These are phyloP conservation scores for Ischnura elegans DNA, from an alignment of 2,888 invertebrate species.

Conservation along the genomic window DNA sequence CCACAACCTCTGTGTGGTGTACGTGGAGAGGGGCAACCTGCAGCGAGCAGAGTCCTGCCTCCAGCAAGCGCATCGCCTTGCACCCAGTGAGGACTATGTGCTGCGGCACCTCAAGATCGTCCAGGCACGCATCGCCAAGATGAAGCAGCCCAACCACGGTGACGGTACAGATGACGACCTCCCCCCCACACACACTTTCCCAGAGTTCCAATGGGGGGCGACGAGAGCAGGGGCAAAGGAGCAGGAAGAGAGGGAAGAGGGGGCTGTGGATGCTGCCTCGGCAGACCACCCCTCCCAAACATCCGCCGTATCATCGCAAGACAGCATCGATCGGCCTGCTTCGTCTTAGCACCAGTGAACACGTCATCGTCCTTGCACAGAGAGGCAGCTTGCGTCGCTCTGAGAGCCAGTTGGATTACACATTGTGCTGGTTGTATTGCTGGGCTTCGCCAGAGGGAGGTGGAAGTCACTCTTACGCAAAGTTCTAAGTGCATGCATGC, in stretches of 20 bases:
- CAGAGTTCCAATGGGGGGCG: conserved; percentile 48
- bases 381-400: conserved; percentile 9
- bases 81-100: conserved; percentile 95
- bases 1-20: conserved; percentile 97
- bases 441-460: conserved; percentile 68
- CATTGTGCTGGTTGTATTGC: conserved; percentile 65
- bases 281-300: background rate
- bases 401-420: background rate
- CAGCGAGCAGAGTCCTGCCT: conserved; percentile 92
- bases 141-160: conserved; percentile 69
- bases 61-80: conserved; percentile 87
- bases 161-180: conserved; percentile 37
- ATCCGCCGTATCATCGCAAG: background rate
- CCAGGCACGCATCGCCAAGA: conserved; percentile 81
- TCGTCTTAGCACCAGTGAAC: conserved; percentile 70
- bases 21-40: conserved; percentile 93
- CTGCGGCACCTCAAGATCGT: conserved; percentile 94
- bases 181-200: conserved; percentile 47
- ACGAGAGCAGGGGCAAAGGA: conserved; percentile 66
- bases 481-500: background rate
- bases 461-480: conserved; percentile 60
- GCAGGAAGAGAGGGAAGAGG: conserved; percentile 59
- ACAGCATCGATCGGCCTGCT: conserved; percentile 68
- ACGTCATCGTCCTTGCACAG: background rate
- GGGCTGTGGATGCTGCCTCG: background rate